A percentile compares a stretch with the other conserved stretches of the same genome.
Conservation (phyloP, 2,797 vertebrate genomes). For the Sciurus carolinensis region DNA sequence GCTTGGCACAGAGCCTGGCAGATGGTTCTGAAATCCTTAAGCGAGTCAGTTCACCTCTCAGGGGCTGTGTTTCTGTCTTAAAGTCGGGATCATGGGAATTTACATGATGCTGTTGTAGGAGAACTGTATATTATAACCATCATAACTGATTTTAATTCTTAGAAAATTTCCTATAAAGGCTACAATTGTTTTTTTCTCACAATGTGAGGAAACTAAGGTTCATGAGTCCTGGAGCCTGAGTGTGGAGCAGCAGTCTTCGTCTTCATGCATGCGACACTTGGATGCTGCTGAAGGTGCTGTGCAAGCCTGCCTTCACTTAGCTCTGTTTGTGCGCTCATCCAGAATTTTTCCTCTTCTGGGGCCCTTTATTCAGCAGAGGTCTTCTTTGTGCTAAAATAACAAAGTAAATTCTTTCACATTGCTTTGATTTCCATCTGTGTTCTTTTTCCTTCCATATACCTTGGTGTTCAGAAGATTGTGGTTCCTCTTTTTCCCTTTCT, state of each 20-base stretch:
- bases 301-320: background rate
- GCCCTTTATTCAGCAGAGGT: background rate
- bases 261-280: background rate
- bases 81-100: background rate
- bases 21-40: background rate
- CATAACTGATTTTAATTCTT: background rate
- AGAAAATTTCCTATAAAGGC: background rate
- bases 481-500: background rate
- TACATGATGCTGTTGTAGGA: background rate
- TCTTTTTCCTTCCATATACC: background rate
- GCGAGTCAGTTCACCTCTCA: background rate
- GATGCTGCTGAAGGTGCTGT: no score
- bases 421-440: background rate
- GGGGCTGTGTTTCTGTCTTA: background rate
- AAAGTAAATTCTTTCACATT: background rate
- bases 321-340: background rate
- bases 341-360: background rate
- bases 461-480: background rate
- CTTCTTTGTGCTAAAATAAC: background rate
- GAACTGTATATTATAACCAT: background rate
- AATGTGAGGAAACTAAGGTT: background rate
- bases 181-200: no score
- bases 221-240: background rate
- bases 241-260: background rate
- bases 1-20: background rate